phyloP scores from a whole-genome alignment of 2,888 invertebrate genomes.

The Orthosia gothica region DNA sequence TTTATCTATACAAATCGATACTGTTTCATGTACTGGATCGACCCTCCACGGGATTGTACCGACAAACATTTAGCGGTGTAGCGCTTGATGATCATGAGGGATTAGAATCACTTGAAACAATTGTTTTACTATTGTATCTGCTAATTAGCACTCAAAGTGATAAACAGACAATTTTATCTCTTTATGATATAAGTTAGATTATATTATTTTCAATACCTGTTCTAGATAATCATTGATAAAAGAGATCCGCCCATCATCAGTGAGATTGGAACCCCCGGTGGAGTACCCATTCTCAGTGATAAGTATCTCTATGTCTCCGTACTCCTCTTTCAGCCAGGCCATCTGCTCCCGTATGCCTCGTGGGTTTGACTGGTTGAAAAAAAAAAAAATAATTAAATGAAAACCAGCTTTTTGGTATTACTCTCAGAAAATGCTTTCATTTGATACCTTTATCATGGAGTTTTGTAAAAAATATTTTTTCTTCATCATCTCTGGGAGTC shows the following conservation, averaged over 20 bases:
- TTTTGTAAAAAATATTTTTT: too few relatives aligned
- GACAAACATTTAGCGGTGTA: too few relatives aligned
- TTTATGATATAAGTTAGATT: background rate
- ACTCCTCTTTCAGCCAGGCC: conserved; percentile 33
- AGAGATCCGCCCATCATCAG: conserved; percentile 27
- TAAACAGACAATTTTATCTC: background rate
- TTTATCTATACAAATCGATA: too few relatives aligned
- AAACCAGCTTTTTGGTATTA: background rate
- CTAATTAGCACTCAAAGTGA: too few relatives aligned
- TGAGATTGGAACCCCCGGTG: conserved; percentile 1
- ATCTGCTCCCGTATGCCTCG: conserved; percentile 42
- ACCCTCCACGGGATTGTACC: too few relatives aligned
- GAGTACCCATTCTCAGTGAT: conserved; percentile 51
- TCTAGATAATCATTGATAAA: conserved; percentile 23
- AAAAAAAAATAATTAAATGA: too few relatives aligned
- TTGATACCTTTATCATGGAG: too few relatives aligned
- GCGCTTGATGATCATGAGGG: too few relatives aligned
- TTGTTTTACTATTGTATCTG: too few relatives aligned
- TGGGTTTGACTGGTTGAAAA: conserved; percentile 30
- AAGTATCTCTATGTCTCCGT: conserved; percentile 44
- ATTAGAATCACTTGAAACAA: too few relatives aligned
- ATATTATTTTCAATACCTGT: conserved; percentile 23
- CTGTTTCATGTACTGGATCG: too few relatives aligned
- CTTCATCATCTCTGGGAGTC: too few relatives aligned
- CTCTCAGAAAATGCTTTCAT: background rate